Evolutionary conservation across 2,797 vertebrate species (phyloP).

Genomic region (Octomys mimax): DNA sequence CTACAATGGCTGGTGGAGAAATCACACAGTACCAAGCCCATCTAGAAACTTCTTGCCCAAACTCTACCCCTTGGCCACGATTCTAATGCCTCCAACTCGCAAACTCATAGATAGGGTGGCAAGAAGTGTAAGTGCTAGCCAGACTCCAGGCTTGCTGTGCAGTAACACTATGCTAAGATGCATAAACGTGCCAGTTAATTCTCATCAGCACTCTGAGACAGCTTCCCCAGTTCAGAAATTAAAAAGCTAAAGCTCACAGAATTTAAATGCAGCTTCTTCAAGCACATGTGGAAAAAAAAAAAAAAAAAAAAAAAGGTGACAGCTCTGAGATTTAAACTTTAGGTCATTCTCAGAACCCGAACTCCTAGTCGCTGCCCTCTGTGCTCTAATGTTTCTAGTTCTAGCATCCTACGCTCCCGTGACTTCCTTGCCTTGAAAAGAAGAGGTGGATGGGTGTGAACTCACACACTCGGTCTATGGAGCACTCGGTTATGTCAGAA

Average conservation of each 20-base stretch:
- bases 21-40: neutral
- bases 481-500: neutral
- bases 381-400: neutral
- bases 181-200: neutral
- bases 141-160: neutral
- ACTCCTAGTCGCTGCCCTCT: neutral
- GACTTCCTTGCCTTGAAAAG: neutral
- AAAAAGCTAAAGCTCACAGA: neutral
- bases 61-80: neutral
- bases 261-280: neutral
- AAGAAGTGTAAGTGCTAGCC: neutral
- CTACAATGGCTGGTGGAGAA: neutral
- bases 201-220: neutral
- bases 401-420: neutral
- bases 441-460: neutral
- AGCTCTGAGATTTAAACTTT: constrained; percentile 5
- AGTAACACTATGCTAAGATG: neutral
- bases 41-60: neutral
- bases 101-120: neutral
- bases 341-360: constrained; percentile 15
- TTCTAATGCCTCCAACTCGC: neutral
- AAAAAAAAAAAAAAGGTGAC: neutral
- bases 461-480: neutral
- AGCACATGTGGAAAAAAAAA: neutral
- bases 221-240: neutral